These are phyloP conservation scores for Lasioglossum baleicum DNA, from an alignment of 1,140 invertebrate species.

Conservation along the genomic window DNA sequence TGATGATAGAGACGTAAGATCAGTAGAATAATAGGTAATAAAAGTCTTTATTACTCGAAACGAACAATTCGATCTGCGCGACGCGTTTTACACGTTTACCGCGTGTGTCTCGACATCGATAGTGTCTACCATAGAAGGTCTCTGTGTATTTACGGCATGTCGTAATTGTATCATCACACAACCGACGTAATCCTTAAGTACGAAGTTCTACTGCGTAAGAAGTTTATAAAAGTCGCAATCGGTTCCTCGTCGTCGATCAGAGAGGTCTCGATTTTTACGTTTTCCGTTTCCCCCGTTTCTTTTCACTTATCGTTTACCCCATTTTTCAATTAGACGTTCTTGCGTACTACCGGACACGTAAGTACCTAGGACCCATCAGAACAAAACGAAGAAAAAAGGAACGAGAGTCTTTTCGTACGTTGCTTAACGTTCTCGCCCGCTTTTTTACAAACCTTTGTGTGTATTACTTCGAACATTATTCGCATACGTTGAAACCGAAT, in stretches of 20 bases:
- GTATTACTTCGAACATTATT: constrained; percentile 35
- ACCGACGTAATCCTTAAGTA: constrained; percentile 13
- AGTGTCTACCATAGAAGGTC: constrained; percentile 45
- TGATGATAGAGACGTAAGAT: constrained; percentile 30
- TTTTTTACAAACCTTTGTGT: constrained; percentile 37
- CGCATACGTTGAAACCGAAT: constrained; percentile 45
- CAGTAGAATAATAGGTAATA: constrained; percentile 29
- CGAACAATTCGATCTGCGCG: constrained; percentile 16
- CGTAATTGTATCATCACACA: not conserved
- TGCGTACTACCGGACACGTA: not conserved
- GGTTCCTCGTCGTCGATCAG: not conserved
- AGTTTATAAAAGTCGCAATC: not conserved
- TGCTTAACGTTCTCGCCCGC: constrained; percentile 25
- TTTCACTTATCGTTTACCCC: too few relatives aligned
- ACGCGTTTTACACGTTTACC: constrained; percentile 7
- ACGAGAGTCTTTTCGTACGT: constrained; percentile 8
- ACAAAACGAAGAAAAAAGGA: too few relatives aligned
- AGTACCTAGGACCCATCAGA: not conserved
- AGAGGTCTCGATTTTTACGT: not conserved
- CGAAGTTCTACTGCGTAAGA: not conserved
- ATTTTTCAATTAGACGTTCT: not conserved
- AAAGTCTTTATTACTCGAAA: constrained; percentile 34
- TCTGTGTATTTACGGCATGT: constrained; percentile 26
- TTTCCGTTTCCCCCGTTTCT: not conserved
- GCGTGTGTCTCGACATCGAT: constrained; percentile 23